Base-by-base conservation (phyloP, 35 echinoderm and acorn worm species). In the Lytechinus variegatus region DNA sequence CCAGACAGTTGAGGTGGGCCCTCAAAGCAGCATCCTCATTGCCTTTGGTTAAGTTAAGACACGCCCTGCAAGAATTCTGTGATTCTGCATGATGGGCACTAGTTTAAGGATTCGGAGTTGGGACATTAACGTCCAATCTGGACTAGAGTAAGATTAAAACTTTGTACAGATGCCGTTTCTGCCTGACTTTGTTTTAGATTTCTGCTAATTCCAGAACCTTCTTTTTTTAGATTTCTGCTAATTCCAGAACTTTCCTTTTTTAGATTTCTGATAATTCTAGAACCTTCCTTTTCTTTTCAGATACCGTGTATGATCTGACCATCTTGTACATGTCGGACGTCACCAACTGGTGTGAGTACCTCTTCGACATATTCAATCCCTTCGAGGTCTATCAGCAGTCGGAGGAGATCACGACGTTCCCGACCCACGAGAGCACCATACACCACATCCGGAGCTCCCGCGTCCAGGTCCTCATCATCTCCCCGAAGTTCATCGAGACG, bases 261-360 rank as follows among this genome's bases (percentile, higher is more conserved):
- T 3, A 79, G 14, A 7, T 79, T 79, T 79, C 33, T 44, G 33
- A 19, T 24, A 10, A 54, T 56, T 44, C 57, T 16, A 53, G 28
- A 53, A 53, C 89, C 13, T 90, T 91, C 57, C 89, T 95, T 52
- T 52, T 55, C 9, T 16, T 61, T 94, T 54, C 92, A 94, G 94
- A 94, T 91, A 94, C 57, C 56, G 95, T 87, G 61, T 99, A 94
- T 95, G 98, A 99, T 55, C 66, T 99, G 61, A 99, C 96, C 51
- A 99, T 99, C 89, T 87, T 99, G 86, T 99, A 97, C 96, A 97
- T 97, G 87, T 89, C 96, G 16, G 98, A 99, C 96, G 96, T 97
- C 24, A 90, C 79, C 10, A 89, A 97, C 86, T 99, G 98, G 98
- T 99, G 98, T 54, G 98, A 99, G 86, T 99, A 99, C 57, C 96